Evolutionary conservation across 2,888 invertebrate species (phyloP).

Genomic region (Morpho helenor): DNA sequence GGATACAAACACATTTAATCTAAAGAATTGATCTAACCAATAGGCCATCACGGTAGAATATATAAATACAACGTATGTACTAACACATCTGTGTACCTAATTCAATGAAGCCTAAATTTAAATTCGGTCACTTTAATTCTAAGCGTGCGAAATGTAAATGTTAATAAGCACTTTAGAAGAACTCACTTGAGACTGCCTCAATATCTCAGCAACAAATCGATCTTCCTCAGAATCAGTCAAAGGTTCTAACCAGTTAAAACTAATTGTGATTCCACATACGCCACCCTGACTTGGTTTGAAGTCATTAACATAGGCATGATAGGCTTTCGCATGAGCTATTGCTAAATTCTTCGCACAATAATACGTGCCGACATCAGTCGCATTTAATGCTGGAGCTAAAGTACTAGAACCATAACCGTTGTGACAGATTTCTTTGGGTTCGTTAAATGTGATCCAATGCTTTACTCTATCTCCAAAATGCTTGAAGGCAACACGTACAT

Average conservation of each 20-base stretch:
- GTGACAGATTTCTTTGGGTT: slow-evolving; percentile 62
- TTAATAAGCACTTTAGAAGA: not conserved
- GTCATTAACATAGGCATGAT: slow-evolving; percentile 54
- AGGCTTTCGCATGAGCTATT: slow-evolving; percentile 74
- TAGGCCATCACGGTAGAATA: too few relatives aligned
- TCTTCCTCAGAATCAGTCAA: slow-evolving; percentile 49
- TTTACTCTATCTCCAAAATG: slow-evolving; percentile 72
- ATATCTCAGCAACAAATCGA: slow-evolving; percentile 43
- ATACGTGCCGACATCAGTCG: slow-evolving; percentile 68
- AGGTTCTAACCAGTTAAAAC: slow-evolving; percentile 43
- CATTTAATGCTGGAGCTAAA: slow-evolving; percentile 50
- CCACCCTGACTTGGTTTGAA: slow-evolving; percentile 45
- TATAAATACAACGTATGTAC: too few relatives aligned
- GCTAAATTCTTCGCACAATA: slow-evolving; percentile 68
- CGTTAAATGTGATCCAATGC: slow-evolving; percentile 80
- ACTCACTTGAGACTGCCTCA: slow-evolving; percentile 37
- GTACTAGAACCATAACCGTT: slow-evolving; percentile 59
- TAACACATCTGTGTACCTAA: too few relatives aligned
- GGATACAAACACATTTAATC: too few relatives aligned
- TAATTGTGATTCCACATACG: slow-evolving; percentile 38
- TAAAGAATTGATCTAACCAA: too few relatives aligned
- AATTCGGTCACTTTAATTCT: too few relatives aligned
- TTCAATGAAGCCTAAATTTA: too few relatives aligned
- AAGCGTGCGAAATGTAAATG: too few relatives aligned
- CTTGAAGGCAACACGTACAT: slow-evolving; percentile 60